Evolutionary conservation across 2,888 invertebrate species (phyloP).

Genomic region (Melipona beecheii): DNA sequence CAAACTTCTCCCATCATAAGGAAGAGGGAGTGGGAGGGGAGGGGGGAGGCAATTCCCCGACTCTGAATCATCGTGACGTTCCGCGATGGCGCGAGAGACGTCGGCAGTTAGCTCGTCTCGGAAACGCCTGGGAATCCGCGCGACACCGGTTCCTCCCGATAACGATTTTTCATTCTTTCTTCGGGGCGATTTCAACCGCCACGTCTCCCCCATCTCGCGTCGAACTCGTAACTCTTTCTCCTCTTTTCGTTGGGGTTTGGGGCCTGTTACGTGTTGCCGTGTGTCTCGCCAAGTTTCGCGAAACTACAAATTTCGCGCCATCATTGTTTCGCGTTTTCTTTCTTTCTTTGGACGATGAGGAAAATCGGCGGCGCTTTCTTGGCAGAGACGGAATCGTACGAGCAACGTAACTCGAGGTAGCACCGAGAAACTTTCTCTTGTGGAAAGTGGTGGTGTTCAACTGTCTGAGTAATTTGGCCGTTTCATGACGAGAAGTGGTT

Average conservation of each 20-base stretch:
- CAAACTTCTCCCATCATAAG: not conserved
- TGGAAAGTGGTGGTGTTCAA: not conserved
- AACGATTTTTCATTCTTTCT: conserved; percentile 45
- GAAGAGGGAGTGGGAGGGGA: not conserved
- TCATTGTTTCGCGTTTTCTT: conserved; percentile 29
- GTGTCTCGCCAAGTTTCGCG: conserved; percentile 16
- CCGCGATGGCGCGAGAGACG: not conserved
- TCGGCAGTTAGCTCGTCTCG: not conserved
- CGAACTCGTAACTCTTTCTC: conserved; percentile 52
- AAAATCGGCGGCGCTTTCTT: not conserved
- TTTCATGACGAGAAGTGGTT: not conserved
- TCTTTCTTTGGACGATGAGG: not conserved
- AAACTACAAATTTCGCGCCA: conserved; percentile 28
- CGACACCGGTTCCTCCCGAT: not conserved
- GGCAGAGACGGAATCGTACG: not conserved
- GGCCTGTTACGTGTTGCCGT: conserved; percentile 46
- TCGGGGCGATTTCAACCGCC: conserved; percentile 28
- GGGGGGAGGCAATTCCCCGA: not conserved
- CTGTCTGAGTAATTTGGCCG: not conserved
- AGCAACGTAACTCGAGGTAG: not conserved
- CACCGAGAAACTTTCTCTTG: not conserved
- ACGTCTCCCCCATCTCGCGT: conserved; percentile 31
- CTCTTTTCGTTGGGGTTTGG: conserved; percentile 11
- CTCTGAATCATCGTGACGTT: not conserved
- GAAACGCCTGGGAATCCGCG: conserved; percentile 6